Percentiles rank a stretch among this genome's conserved stretches.
These are phyloP conservation scores for Heliconius sara DNA, from an alignment of 2,888 invertebrate genomes.

Conservation along the genomic window DNA sequence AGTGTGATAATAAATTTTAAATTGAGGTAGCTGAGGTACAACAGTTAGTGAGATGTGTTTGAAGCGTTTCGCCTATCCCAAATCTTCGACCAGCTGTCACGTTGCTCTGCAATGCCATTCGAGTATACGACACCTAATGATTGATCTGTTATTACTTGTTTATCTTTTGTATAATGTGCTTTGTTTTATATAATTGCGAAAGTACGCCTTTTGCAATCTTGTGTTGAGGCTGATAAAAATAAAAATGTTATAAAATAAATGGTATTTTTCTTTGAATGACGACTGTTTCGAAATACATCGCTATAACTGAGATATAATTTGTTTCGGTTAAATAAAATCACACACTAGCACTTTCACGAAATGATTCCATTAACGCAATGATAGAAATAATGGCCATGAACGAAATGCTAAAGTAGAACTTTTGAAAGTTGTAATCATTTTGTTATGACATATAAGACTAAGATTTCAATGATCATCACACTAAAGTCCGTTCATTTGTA, in stretches of 20 bases:
- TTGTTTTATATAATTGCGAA: constrained; percentile 71
- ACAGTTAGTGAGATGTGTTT: constrained; percentile 37
- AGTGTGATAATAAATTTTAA: constrained; percentile 58
- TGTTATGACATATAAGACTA: constrained; percentile 18
- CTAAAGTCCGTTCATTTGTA: too few species aligned
- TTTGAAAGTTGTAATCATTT: constrained; percentile 37
- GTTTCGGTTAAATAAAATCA: constrained; percentile 13
- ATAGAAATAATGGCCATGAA: constrained; percentile 38
- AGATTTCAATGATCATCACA: not conserved
- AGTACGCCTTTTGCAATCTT: constrained; percentile 61
- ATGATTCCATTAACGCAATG: constrained; percentile 36
- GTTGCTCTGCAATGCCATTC: constrained; percentile 63
- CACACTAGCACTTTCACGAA: constrained; percentile 33
- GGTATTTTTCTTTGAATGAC: constrained; percentile 18
- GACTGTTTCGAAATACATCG: not conserved
- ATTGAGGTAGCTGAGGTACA: constrained; percentile 43
- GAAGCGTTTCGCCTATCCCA: constrained; percentile 33
- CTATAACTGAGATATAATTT: constrained; percentile 15
- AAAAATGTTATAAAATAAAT: constrained; percentile 66
- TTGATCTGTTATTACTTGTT: constrained; percentile 78
- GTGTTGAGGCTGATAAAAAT: constrained; percentile 79
- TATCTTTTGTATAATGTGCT: constrained; percentile 66
- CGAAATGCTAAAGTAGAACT: constrained; percentile 29
- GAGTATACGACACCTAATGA: constrained; percentile 56
- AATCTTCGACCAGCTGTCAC: constrained; percentile 49